phyloP scores from a whole-genome alignment of 2,888 invertebrate species.

The Camptogramma bilineatum region DNA sequence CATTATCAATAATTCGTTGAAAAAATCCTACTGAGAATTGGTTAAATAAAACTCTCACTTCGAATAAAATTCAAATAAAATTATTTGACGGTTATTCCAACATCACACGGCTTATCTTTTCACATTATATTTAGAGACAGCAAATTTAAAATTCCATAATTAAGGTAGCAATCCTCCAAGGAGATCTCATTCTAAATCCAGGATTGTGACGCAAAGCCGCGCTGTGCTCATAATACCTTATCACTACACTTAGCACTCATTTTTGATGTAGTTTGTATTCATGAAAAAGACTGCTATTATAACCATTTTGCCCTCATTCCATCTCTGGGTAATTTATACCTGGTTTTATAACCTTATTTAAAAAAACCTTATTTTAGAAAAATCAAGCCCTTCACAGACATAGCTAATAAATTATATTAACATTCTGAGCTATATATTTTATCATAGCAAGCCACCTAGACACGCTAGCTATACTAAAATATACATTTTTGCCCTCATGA shows the following conservation, averaged over 20 bases:
- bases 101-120: constrained; percentile 28
- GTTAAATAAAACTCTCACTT: not conserved
- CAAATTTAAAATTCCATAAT: constrained; percentile 35
- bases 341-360: too few species aligned
- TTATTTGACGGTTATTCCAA: constrained; percentile 8
- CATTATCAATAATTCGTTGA: too few species aligned
- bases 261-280: not conserved
- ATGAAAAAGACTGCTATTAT: too few species aligned
- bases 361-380: too few species aligned
- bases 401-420: too few species aligned
- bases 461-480: too few species aligned
- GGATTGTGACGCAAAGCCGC: constrained; percentile 22
- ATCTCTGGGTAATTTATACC: too few species aligned
- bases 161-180: constrained; percentile 28
- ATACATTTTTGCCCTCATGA: too few species aligned
- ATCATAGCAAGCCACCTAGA: too few species aligned
- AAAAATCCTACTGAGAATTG: not conserved
- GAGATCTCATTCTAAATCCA: constrained; percentile 27
- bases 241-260: not conserved
- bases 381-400: too few species aligned
- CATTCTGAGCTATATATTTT: too few species aligned
- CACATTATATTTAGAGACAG: constrained; percentile 14
- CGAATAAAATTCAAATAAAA: not conserved
- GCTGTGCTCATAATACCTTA: constrained; percentile 17
- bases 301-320: too few species aligned